Conservation (phyloP, 2,113 vertebrate genomes). For the Benitochromis conjunctus region DNA sequence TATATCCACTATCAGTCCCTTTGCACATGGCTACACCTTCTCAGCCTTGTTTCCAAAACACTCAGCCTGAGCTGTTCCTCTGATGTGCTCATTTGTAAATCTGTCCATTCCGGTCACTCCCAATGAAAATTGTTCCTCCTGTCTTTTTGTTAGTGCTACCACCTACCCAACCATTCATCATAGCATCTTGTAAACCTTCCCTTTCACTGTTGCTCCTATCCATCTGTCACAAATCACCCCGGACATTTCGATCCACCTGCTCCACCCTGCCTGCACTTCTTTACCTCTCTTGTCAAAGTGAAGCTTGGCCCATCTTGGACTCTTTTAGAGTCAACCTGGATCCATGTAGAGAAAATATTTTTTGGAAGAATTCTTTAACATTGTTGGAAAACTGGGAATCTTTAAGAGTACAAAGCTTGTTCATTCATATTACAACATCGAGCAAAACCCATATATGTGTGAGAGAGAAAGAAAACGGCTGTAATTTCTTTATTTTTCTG, state of each 20-base stretch:
- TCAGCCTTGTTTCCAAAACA: no score
- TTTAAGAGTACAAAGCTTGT: background rate
- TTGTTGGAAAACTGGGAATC: background rate
- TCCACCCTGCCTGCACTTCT: background rate
- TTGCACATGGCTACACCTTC: no score
- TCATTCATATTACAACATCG: background rate
- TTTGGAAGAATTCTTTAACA: background rate
- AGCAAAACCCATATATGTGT: no score
- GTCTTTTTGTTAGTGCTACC: no score
- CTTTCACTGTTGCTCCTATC: background rate
- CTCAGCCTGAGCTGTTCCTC: no score
- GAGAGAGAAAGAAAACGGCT: no score
- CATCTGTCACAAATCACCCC: background rate
- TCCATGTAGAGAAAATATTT: background rate
- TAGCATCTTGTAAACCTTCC: background rate
- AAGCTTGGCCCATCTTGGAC: background rate
- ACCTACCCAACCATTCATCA: no score
- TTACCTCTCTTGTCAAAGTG: background rate
- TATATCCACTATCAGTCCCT: no score
- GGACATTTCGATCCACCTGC: background rate
- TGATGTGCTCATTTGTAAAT: no score
- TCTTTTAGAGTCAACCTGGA: background rate
- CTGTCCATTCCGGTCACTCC: no score
- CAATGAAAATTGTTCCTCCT: no score
- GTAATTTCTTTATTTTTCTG: no score